Evolutionary conservation across 1,140 invertebrate genomes (phyloP), one percentile per base, ranked within the genome.

Genomic region (Drosophila pseudoobscura): DNA sequence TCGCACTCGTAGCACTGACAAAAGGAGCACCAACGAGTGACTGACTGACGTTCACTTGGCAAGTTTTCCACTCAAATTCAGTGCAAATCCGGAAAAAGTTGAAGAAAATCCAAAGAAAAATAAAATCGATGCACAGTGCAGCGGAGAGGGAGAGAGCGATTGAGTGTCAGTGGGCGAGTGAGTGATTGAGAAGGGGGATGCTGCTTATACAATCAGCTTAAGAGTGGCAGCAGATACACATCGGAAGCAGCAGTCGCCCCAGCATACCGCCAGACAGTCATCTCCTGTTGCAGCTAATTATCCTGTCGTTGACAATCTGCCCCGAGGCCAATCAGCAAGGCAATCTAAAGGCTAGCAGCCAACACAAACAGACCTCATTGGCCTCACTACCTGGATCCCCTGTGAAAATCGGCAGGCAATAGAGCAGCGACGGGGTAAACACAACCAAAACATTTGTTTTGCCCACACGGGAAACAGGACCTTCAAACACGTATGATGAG

Each of bases 271-370:
- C 31, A 8, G 2, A 13, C 15, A 35, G 45, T 57, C 64, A 75
- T 75, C 60, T 75, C 52, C 61, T 54, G 47, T 60, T 72, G 66
- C 66, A 73, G 73, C 77, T 87, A 84, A 84, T 84, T 87, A 80
- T 87, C 44, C 62, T 58, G 47, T 51, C 39, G 46, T 50, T 59
- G 63, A 83, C 65, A 63, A 60, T 41, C 41, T 46, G 53, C 56
- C 51, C 44, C 35, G 17, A 39, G 59, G 62, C 54, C 24, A 83
- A 70, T 66, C 75, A 63, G 68, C 55, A 52, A 53, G 55, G 29
- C 69, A 78, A 73, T 82, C 52, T 68, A 31, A 54, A 49, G 50
- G 44, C 63, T 62, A 52, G 59, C 55, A 65, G 41, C 55, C 51
- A 62, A 64, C 35, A 60, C 59, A 78, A 64, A 55, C 65, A 70